Evolutionary conservation across 2,888 invertebrate species (phyloP), one percentile per base, ranked within the genome.

Genomic region (Drosophila subsilvestris): DNA sequence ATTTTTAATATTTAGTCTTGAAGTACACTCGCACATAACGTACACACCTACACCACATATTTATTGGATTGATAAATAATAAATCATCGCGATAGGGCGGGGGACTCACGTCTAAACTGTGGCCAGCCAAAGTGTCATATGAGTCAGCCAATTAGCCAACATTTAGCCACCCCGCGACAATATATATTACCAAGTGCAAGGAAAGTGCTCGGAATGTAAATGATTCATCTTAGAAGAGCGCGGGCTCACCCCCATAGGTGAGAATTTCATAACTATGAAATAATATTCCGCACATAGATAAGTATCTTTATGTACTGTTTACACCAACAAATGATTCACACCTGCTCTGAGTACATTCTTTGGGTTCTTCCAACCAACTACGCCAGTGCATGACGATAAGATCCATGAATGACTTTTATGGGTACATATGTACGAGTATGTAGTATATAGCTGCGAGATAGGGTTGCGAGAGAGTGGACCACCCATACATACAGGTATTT

Each of bases 81-180:
- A 63, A 62, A 67, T 65, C 50, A 48, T 12, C 6, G 43, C 17
- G 58, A 71, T 74, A 63, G 49, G 25, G 14, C 7, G 45, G 54
- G 87, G 80, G 84, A 86, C 58, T 74, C 84, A 80, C 86, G 27
- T 10, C 1, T 42, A 22, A 53, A n/a, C n/a, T 32, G 17, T 47
- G 45, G 32, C 25, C 18, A 10, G 20, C 18, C 8, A 14, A 32
- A 20, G 48, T 18, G 18, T 10, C 5, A 8, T 10, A 10, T 66
- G 66, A 68, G 25, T 66, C 69, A 66, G 14, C 14, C 14, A 1
- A 2, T 6, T 8, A 10, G 42, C 42, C 14, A 22, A 22, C 37
- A 12, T 45, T 53, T n/a, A 1, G 44, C 29, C 6, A 1, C 14
- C 37, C 1, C 37, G 32, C 14, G 37, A 5, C 14, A 14, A 37